Percentiles rank a stretch among this genome's conserved stretches.
Conservation (phyloP, 2,797 vertebrate genomes). For the Siniperca undulata region DNA sequence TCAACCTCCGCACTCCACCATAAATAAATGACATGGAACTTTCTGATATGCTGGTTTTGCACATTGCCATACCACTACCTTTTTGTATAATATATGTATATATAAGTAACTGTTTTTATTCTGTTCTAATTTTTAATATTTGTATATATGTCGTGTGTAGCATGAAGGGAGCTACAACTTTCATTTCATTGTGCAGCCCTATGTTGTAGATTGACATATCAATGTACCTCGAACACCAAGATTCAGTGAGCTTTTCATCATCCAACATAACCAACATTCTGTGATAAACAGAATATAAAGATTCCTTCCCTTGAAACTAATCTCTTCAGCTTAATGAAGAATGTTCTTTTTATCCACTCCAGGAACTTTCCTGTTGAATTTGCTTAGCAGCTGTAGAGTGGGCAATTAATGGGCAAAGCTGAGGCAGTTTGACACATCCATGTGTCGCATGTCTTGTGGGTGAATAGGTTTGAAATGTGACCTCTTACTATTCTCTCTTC, state of each 20-base stretch:
- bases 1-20: no score
- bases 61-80: no score
- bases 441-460: conserved; percentile 56
- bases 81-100: no score
- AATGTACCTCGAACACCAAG: neutral
- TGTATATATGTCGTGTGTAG: no score
- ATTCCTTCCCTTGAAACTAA: neutral
- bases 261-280: no score
- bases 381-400: conserved; percentile 33
- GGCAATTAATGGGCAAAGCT: conserved; percentile 58
- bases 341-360: conserved; percentile 11
- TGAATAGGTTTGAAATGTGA: conserved; percentile 63
- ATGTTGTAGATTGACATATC: no score
- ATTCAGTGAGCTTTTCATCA: neutral
- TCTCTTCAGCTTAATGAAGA: neutral
- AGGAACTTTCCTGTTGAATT: conserved; percentile 15
- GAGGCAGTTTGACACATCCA: conserved; percentile 54
- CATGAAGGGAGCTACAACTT: no score
- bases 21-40: no score
- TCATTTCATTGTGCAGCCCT: no score
- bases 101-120: no score
- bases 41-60: no score
- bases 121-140: no score
- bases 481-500: conserved; percentile 38
- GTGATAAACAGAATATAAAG: neutral